Evolutionary conservation across 2,888 invertebrate species (phyloP), one percentile per base, ranked within the genome.

Genomic region (Xestia sexstrigata): DNA sequence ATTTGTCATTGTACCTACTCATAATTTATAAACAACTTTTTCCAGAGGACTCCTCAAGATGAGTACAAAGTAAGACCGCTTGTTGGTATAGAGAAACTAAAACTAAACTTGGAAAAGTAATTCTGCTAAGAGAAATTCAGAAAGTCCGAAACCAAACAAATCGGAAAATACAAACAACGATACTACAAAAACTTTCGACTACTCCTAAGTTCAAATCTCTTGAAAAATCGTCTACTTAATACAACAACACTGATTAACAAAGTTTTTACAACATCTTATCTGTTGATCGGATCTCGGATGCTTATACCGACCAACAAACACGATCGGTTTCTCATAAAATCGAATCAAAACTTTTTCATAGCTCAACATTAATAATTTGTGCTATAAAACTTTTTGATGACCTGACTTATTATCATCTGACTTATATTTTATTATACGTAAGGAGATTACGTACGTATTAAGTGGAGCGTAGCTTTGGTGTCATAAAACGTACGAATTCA

Each of bases 281-380:
- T 79, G 68, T 81, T 80, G 66, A 86, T 88, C 80, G 82, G 80
- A 87, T 83, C 85, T 77, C 79, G 42, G 70, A 67, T 78, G 60
- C 63, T 72, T 74, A 83, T 63, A 81, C 70, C 81, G 15, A 87
- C 87, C 86, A 82, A 87, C 87, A 87, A 82, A 83, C 65, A 88
- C 80, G 79, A 87, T 88, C 72, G 77, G 69, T 73, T 82, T 74
- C 88, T 74, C 88, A 66, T 88, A 82, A 88, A 88, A 85, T 88
- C 85, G 79, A 88, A 88, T 88, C 79, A 82, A 87, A 88, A 88
- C 84, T 88, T 88, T 82, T 87, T 88, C 79, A 88, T 88, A 77
- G 76, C 81, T 58, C 26, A 62, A 74, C 87, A 88, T 88, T 88
- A 88, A 88, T 88, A 88, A 88, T 84, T 84, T 85, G 76, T 52